Percentiles rank a stretch among this genome's conserved stretches.
Conservation (phyloP, 2,888 invertebrate species). For the Temnothorax ravouxi region DNA sequence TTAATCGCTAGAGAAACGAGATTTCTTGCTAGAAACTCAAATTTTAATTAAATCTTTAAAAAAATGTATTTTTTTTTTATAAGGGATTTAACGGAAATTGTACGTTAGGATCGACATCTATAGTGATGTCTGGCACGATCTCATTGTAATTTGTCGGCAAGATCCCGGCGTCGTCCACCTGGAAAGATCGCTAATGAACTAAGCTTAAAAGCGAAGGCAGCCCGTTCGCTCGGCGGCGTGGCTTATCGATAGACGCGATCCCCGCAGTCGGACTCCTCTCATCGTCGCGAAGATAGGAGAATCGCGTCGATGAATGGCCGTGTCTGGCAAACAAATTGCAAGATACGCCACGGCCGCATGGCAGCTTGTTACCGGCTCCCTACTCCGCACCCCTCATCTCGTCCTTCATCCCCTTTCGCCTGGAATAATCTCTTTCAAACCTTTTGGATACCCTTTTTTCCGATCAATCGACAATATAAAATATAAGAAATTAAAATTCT, state of each 20-base stretch:
- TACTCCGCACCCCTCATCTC: conserved; percentile 47
- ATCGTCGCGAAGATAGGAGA: conserved; percentile 84
- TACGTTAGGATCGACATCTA: neutral
- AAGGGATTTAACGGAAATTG: neutral
- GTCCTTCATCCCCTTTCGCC: conserved; percentile 19
- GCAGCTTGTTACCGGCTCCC: conserved; percentile 81
- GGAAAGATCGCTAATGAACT: conserved; percentile 83
- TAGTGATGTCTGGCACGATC: conserved; percentile 64
- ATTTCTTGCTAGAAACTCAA: neutral
- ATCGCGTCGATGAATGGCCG: conserved; percentile 85
- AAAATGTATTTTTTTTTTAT: conserved; percentile 8
- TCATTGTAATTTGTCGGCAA: conserved; percentile 81
- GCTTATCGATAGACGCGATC: conserved; percentile 82
- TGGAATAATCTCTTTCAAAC: conserved; percentile 58
- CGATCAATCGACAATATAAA: conserved; percentile 4
- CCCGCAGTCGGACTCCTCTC: conserved; percentile 79
- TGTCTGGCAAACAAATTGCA: conserved; percentile 86
- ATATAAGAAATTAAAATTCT: neutral
- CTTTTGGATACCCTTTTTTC: conserved; percentile 58
- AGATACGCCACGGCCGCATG: conserved; percentile 83
- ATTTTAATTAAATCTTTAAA: conserved; percentile 18
- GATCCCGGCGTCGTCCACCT: conserved; percentile 81
- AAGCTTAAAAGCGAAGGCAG: conserved; percentile 80
- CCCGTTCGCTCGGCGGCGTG: conserved; percentile 78
- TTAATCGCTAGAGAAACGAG: neutral